Base-by-base conservation (phyloP, 2,797 vertebrate genomes). In the Myripristis murdjan region DNA sequence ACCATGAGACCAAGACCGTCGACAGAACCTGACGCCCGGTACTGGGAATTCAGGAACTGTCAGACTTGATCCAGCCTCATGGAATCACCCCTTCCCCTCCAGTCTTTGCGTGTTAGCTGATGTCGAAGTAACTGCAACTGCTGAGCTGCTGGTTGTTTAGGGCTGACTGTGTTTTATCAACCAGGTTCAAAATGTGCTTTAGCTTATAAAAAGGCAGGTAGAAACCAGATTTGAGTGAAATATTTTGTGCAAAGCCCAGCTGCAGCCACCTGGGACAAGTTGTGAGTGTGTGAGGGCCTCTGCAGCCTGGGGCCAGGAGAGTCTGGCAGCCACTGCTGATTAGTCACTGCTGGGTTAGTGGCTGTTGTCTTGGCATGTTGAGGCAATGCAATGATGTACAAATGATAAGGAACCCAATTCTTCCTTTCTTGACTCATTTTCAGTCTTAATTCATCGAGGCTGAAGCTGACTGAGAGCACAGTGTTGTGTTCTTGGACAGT, bases 341-440 rank as follows among this genome's bases (percentile, higher is more conserved):
- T n/a, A 22, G 58, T 47, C 53, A 6, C 31, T 60, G 41, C 8
- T 51, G 35, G 11, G 39, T 12, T 1, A 5, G 41, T 46, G 20
- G 10, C 1, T 0, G 48, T 53, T 74, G 71, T 44, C 69, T 57
- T 14, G 73, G 63, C 81, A 56, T 33, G 76, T 75, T 66, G 4
- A 20, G 65, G 22, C 66, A 61, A 71, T 46, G 56, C 44, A 46
- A 47, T 2, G 6, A 23, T 43, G 14, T 59, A 15, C 20, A 8
- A 20, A 49, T 22, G 15, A 33, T 10, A 2, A 9, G 4, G 26
- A 5, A 33, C 9, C 28, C 7, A 31, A 35, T 33, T 8, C 6
- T 35, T 35, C 33, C 33, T 35, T 10, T 9, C 33, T 35, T 7
- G 33, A 35, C 31, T 35, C 33, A 35, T 35, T 7, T 10, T 8